A percentile compares a stretch with the other conserved stretches of the same genome.
Conservation (phyloP, 2,888 invertebrate genomes). For the Lobophora halterata region DNA sequence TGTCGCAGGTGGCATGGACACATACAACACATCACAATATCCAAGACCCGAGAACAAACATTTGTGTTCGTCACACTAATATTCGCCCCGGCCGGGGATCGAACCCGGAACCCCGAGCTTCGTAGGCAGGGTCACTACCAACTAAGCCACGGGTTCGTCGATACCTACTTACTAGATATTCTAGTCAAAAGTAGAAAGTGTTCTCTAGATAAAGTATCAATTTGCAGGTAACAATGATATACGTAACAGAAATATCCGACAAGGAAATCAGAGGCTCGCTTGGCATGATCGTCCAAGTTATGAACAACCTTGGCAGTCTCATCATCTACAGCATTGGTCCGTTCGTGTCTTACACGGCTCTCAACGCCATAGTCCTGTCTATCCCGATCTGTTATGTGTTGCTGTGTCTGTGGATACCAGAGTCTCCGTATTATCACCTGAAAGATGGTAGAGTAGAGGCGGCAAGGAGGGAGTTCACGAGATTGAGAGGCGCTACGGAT, state of each 20-base stretch:
- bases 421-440: slow-evolving; percentile 82
- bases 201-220: no score
- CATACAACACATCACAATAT: no score
- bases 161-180: no score
- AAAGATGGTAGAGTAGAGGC: slow-evolving; percentile 71
- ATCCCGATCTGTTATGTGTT: slow-evolving; percentile 72
- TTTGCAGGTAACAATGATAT: slow-evolving; percentile 75
- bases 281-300: slow-evolving; percentile 73
- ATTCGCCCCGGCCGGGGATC: no score
- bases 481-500: slow-evolving; percentile 66
- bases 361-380: slow-evolving; percentile 67
- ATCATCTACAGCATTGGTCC: slow-evolving; percentile 71
- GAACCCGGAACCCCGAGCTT: no score
- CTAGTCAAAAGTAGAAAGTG: no score
- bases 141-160: no score
- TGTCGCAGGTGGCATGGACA: no score
- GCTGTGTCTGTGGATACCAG: slow-evolving; percentile 80
- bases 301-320: slow-evolving; percentile 70
- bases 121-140: no score
- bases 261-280: slow-evolving; percentile 72
- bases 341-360: slow-evolving; percentile 64
- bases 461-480: slow-evolving; percentile 66
- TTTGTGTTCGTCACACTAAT: no score
- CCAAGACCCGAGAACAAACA: no score
- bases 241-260: slow-evolving; percentile 76